Evolutionary conservation across 2,888 invertebrate species (phyloP).

Genomic region (Tortricodes alternella): DNA sequence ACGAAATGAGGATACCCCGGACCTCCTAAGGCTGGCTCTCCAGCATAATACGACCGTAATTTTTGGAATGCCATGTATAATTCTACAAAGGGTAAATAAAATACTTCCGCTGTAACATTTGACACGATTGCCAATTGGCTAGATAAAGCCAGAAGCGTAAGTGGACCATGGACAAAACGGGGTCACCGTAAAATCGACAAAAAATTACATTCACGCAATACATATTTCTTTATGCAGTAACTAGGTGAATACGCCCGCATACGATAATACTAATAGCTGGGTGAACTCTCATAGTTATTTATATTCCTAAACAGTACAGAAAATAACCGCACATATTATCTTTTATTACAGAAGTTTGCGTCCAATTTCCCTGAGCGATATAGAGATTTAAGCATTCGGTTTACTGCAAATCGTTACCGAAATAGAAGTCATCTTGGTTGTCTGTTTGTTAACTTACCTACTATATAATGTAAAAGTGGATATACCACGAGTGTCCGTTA

Average conservation of each 20-base stretch:
- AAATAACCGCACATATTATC: constrained; percentile 10
- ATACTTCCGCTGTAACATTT: neutral
- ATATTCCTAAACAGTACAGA: constrained; percentile 19
- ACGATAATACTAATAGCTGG: constrained; percentile 5
- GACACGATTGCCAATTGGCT: too few species aligned
- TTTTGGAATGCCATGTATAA: constrained; percentile 21
- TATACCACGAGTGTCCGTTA: neutral
- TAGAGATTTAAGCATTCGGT: neutral
- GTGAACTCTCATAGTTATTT: constrained; percentile 13
- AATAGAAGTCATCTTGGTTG: constrained; percentile 10
- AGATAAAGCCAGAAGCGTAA: too few species aligned
- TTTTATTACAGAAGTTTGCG: constrained; percentile 21
- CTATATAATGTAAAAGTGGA: constrained; percentile 3
- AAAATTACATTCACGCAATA: neutral
- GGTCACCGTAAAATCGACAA: too few species aligned
- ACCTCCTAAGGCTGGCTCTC: neutral
- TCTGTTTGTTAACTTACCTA: too few species aligned
- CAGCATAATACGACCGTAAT: constrained; percentile 21
- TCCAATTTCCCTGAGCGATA: neutral
- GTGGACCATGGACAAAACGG: too few species aligned
- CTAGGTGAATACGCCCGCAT: neutral
- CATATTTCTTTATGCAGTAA: neutral
- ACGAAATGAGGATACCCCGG: constrained; percentile 19
- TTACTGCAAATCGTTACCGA: constrained; percentile 4
- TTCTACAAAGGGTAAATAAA: constrained; percentile 11